A percentile compares a stretch with the other conserved stretches of the same genome.
Evolutionary conservation across 2,113 vertebrate species (phyloP).

Genomic region (Notechis scutatus): DNA sequence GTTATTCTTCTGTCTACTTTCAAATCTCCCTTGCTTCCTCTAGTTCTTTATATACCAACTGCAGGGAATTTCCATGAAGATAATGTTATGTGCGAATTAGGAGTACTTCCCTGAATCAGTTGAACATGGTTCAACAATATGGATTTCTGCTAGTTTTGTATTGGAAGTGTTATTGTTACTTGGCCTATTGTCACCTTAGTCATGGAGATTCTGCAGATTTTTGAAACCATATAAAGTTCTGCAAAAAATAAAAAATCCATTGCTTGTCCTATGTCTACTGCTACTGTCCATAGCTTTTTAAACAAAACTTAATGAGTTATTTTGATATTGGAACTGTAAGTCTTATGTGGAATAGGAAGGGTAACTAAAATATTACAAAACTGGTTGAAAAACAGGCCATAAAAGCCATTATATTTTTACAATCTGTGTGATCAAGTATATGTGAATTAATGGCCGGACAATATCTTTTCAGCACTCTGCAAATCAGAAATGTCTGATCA

Average conservation of each 20-base stretch:
- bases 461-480: neutral
- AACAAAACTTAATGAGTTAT: neutral
- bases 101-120: neutral
- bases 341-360: neutral
- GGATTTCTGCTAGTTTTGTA: neutral
- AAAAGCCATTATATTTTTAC: neutral
- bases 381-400: neutral
- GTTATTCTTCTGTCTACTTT: neutral
- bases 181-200: neutral
- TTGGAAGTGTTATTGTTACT: neutral
- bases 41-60: neutral
- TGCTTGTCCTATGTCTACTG: neutral
- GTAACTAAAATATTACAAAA: neutral
- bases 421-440: neutral
- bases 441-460: neutral
- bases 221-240: neutral
- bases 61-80: neutral
- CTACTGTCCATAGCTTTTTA: neutral
- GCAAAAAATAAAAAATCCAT: neutral
- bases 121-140: neutral
- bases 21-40: neutral
- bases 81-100: neutral
- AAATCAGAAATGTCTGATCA: neutral
- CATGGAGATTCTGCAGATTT: neutral
- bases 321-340: neutral